Evolutionary conservation across 2,888 invertebrate species (phyloP).

Genomic region (Ramazzottius varieornatus): DNA sequence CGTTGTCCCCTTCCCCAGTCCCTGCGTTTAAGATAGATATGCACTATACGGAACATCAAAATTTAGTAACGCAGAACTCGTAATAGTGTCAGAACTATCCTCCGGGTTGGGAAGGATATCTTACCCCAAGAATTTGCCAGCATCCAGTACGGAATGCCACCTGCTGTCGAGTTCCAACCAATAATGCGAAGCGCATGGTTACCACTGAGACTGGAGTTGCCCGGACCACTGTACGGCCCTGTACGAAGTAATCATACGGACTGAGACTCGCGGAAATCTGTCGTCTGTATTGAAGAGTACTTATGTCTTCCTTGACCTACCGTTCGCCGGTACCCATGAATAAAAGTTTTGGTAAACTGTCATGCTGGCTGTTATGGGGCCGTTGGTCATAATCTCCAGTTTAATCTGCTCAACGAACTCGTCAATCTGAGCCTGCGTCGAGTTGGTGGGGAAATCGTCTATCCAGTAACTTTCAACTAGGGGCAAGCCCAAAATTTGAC

Average conservation of each 20-base stretch:
- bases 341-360: not conserved
- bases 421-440: too few species aligned
- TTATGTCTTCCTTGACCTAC: too few species aligned
- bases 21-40: too few species aligned
- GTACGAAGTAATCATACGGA: not conserved
- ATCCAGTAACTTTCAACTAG: not conserved
- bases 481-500: too few species aligned
- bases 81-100: too few species aligned
- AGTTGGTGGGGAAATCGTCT: not conserved
- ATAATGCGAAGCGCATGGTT: not conserved
- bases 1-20: not conserved
- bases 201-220: not conserved
- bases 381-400: not conserved
- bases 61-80: too few species aligned
- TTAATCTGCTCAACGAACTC: not conserved
- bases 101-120: too few species aligned
- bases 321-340: not conserved
- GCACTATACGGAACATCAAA: too few species aligned
- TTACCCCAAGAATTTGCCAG: not conserved
- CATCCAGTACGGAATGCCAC: not conserved
- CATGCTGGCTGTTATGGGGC: not conserved
- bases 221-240: not conserved
- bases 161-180: not conserved
- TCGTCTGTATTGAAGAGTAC: too few species aligned
- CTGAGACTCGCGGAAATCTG: too few species aligned